phyloP scores from a whole-genome alignment of 2,113 vertebrate genomes.

The Lasiurus borealis region DNA sequence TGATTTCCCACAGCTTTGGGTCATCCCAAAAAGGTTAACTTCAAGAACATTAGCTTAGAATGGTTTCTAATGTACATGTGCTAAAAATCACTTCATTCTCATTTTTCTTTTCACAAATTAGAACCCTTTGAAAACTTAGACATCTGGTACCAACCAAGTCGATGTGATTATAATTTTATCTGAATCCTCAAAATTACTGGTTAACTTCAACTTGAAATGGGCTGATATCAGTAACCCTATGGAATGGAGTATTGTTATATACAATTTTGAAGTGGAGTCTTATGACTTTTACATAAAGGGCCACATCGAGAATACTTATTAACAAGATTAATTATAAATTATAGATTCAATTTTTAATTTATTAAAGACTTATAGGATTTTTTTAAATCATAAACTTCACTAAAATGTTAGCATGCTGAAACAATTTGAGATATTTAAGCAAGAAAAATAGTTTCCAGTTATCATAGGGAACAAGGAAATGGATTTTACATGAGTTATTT shows the following conservation, averaged over 20 bases:
- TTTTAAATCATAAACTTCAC: not conserved
- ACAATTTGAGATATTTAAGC: conserved; percentile 23
- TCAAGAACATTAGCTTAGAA: conserved; percentile 55
- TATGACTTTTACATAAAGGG: not conserved
- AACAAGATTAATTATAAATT: not conserved
- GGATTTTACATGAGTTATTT: conserved; percentile 20
- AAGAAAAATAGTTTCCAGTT: conserved; percentile 56
- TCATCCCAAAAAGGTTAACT: conserved; percentile 26
- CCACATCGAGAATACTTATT: not conserved
- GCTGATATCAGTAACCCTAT: not conserved
- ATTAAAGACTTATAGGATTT: not conserved
- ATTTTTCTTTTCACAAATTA: not conserved
- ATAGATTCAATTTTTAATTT: conserved; percentile 11
- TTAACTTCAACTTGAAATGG: conserved; percentile 53
- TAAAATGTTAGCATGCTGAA: conserved; percentile 39
- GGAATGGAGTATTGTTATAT: not conserved
- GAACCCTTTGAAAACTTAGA: conserved; percentile 51
- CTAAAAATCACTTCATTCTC: conserved; percentile 70
- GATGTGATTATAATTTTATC: conserved; percentile 66
- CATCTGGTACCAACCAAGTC: conserved; percentile 51
- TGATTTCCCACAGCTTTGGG: conserved; percentile 54
- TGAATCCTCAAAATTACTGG: conserved; percentile 56
- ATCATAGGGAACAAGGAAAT: conserved; percentile 24
- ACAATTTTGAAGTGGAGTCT: conserved; percentile 33
- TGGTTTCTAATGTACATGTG: not conserved